Evolutionary conservation across 2,113 vertebrate species (phyloP).

Genomic region (Petaurus breviceps): DNA sequence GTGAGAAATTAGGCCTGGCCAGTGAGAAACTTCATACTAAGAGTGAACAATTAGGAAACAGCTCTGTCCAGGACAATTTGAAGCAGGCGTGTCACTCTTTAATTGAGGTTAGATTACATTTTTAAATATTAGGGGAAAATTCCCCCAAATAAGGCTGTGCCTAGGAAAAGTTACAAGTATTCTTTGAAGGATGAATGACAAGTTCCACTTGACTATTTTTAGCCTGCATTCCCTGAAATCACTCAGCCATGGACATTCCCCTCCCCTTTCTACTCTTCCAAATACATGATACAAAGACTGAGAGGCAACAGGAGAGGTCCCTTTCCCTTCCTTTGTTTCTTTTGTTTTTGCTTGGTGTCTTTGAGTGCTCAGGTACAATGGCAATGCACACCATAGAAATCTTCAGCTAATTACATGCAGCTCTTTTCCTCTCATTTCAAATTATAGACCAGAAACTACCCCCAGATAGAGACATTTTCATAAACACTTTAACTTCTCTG

Average conservation of each 20-base stretch:
- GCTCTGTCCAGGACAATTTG: not conserved
- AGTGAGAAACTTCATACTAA: not conserved
- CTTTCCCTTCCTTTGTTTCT: conserved; percentile 24
- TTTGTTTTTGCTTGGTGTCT: conserved; percentile 24
- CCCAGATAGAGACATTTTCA: conserved; percentile 61
- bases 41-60: not conserved
- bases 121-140: conserved; percentile 27
- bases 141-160: conserved; percentile 4
- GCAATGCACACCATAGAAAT: not conserved
- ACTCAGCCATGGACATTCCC: not conserved
- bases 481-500: conserved; percentile 51
- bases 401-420: conserved; percentile 36
- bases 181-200: conserved; percentile 48
- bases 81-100: not conserved
- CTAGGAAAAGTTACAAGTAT: conserved; percentile 27
- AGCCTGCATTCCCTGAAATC: conserved; percentile 30
- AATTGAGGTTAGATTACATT: conserved; percentile 2
- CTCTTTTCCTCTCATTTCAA: conserved; percentile 56
- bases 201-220: conserved; percentile 17
- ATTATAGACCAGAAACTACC: conserved; percentile 53
- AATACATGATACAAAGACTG: not conserved
- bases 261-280: not conserved
- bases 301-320: not conserved
- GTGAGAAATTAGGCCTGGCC: not conserved
- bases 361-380: conserved; percentile 21